These are phyloP conservation scores for Aratinga solstitialis DNA, from an alignment of 2,797 vertebrate species.

Conservation along the genomic window DNA sequence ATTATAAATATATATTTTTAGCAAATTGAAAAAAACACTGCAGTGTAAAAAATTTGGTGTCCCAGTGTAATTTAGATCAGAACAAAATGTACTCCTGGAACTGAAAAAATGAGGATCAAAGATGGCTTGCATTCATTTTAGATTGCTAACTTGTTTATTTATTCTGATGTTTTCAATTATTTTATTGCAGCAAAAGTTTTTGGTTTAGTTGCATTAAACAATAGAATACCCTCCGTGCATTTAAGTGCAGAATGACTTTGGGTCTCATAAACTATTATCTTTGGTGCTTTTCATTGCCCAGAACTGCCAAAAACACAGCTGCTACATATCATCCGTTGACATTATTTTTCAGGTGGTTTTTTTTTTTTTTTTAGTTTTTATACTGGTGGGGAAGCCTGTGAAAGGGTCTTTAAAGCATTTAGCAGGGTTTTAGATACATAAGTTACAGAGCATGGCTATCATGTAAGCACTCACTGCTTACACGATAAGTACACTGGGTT, in stretches of 20 bases:
- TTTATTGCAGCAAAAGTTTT: background rate
- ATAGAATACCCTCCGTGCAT: background rate
- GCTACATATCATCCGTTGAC: background rate
- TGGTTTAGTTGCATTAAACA: background rate
- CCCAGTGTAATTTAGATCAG: background rate
- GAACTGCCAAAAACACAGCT: background rate
- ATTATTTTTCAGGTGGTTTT: background rate
- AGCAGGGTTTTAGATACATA: background rate
- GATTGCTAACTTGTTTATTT: background rate
- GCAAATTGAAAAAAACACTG: background rate
- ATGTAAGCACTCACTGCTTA: background rate
- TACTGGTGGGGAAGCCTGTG: background rate
- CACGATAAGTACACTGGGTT: background rate
- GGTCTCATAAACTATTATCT: background rate
- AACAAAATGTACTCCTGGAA: background rate
- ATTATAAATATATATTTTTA: background rate
- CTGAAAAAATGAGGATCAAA: background rate
- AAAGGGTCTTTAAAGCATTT: background rate
- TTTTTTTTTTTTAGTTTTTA: background rate
- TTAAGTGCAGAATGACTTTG: background rate
- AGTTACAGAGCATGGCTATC: background rate
- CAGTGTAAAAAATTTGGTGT: background rate
- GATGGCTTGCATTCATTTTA: background rate
- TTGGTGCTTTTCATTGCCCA: background rate
- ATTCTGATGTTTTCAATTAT: background rate